These are phyloP conservation scores for Plecturocebus donacophilus DNA, from an alignment of 2,113 vertebrate genomes.

Conservation along the genomic window DNA sequence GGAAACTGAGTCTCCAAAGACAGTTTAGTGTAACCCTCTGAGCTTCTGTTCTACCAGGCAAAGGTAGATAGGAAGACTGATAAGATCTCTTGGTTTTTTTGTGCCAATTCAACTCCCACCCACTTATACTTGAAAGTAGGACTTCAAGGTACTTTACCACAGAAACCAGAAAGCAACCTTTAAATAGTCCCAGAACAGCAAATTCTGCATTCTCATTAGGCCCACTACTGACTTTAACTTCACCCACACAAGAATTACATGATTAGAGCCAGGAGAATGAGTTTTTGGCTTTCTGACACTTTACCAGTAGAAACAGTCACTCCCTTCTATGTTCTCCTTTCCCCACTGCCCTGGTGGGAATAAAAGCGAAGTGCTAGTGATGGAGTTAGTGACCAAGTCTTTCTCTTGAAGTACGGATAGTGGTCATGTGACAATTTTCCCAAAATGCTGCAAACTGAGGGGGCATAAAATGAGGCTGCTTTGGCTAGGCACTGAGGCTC, in stretches of 20 bases:
- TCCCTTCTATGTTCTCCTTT: background rate
- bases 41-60: background rate
- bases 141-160: conserved; percentile 59
- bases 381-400: background rate
- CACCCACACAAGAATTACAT: conserved; percentile 9
- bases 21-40: background rate
- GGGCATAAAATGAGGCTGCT: background rate
- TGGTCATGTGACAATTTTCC: background rate
- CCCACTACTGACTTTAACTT: conserved; percentile 45
- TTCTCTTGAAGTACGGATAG: background rate
- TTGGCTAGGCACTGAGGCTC: background rate
- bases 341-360: background rate
- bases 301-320: background rate
- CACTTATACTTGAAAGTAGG: conserved; percentile 28
- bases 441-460: background rate
- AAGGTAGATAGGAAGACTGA: background rate
- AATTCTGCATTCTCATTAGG: conserved; percentile 54
- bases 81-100: background rate
- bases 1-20: conserved; percentile 36
- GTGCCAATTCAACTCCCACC: background rate
- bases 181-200: conserved; percentile 52
- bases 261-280: background rate
- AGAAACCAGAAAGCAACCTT: conserved; percentile 63
- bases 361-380: background rate
- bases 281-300: background rate